These are phyloP conservation scores for Sprattus sprattus DNA, from an alignment of 2,113 vertebrate genomes.

Conservation along the genomic window DNA sequence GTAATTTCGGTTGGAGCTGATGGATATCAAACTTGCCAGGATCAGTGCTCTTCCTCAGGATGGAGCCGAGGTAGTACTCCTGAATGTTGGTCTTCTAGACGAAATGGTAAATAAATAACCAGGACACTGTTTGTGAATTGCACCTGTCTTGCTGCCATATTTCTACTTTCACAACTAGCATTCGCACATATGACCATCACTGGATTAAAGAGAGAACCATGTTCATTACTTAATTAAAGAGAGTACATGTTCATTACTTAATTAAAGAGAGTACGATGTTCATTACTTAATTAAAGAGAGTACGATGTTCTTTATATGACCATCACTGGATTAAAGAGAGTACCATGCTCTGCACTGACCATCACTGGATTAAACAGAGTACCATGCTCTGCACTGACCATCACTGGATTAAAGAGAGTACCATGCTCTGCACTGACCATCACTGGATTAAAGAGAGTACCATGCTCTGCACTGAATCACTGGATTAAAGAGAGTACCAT, in stretches of 20 bases:
- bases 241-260: too few relatives aligned
- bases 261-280: too few relatives aligned
- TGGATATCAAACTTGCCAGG: conserved; percentile 68
- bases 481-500: too few relatives aligned
- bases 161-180: neutral
- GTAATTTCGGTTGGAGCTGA: neutral
- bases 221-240: too few relatives aligned
- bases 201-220: neutral
- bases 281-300: too few relatives aligned
- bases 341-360: too few relatives aligned
- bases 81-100: conserved; percentile 90
- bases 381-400: too few relatives aligned
- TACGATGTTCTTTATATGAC: too few relatives aligned
- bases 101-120: conserved; percentile 24
- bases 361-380: neutral
- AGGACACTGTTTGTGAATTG: neutral
- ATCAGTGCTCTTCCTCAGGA: conserved; percentile 73
- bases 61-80: conserved; percentile 91
- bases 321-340: neutral
- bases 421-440: too few relatives aligned
- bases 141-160: neutral
- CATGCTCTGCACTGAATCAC: too few relatives aligned
- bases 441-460: neutral
- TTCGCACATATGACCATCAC: neutral
- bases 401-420: neutral